Evolutionary conservation across 2,113 vertebrate species (phyloP).

Genomic region (Turnix velox): DNA sequence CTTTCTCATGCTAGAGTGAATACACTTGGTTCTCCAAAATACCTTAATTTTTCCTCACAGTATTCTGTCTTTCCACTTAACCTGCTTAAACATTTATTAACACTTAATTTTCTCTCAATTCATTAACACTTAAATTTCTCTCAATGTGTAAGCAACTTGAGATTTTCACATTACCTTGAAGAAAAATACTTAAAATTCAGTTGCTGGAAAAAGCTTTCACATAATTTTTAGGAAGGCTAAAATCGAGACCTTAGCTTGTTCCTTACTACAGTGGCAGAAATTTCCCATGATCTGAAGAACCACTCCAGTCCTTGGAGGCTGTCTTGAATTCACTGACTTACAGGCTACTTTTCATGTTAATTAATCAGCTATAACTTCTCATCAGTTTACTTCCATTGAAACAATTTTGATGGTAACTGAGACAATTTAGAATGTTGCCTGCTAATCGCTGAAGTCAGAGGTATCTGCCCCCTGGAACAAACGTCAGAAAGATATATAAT

Average conservation of each 20-base stretch:
- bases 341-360: not conserved
- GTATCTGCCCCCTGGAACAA: not conserved
- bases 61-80: not conserved
- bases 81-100: not conserved
- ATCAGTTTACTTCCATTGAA: not conserved
- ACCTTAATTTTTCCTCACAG: not conserved
- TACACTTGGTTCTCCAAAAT: accelerated
- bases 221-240: not conserved
- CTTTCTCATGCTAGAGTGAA: not conserved
- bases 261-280: not conserved
- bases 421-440: not conserved
- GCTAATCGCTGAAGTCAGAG: not conserved
- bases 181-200: not conserved
- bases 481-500: not conserved
- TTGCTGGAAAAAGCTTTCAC: not conserved
- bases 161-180: not conserved
- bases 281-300: not conserved
- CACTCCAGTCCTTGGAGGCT: not conserved
- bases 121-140: not conserved
- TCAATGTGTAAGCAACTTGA: not conserved
- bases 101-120: not conserved
- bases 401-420: not conserved
- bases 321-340: not conserved
- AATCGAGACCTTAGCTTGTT: not conserved
- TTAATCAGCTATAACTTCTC: not conserved